These are phyloP conservation scores for Dendrolimus punctatus DNA, from an alignment of 1,140 invertebrate genomes.

Conservation along the genomic window DNA sequence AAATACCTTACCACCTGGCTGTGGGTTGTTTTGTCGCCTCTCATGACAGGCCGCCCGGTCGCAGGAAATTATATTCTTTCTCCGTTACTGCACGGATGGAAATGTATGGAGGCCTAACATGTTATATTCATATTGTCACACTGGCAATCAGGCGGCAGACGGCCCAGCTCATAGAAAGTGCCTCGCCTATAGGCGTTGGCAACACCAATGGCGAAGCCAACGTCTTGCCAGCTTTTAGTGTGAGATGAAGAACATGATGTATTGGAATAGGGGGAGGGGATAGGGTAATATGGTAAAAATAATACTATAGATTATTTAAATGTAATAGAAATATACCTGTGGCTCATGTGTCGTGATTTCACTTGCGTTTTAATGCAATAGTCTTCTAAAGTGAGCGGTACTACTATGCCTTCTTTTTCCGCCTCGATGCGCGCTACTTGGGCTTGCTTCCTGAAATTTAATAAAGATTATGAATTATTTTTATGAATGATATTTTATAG, in stretches of 20 bases:
- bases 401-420: conserved; percentile 95
- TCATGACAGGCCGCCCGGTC: too few relatives aligned
- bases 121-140: too few relatives aligned
- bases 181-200: too few relatives aligned
- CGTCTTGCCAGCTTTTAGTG: background rate
- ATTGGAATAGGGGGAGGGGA: background rate
- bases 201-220: background rate
- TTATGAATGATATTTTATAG: too few relatives aligned
- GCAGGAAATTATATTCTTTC: too few relatives aligned
- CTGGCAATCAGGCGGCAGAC: too few relatives aligned
- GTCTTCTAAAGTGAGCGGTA: conserved; percentile 97
- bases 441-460: conserved; percentile 91
- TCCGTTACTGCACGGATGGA: too few relatives aligned
- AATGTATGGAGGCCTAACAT: too few relatives aligned
- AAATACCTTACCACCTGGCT: too few relatives aligned
- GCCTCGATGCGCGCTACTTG: conserved; percentile 94
- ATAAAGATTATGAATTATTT: conserved; percentile 1
- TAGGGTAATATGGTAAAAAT: background rate
- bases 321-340: conserved; percentile 47
- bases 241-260: too few relatives aligned
- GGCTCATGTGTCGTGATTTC: conserved; percentile 83
- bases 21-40: too few relatives aligned
- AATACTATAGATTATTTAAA: background rate
- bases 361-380: conserved; percentile 95
- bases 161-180: too few relatives aligned